phyloP scores from a whole-genome alignment of 2,113 vertebrate genomes.

The Canis aureus region DNA sequence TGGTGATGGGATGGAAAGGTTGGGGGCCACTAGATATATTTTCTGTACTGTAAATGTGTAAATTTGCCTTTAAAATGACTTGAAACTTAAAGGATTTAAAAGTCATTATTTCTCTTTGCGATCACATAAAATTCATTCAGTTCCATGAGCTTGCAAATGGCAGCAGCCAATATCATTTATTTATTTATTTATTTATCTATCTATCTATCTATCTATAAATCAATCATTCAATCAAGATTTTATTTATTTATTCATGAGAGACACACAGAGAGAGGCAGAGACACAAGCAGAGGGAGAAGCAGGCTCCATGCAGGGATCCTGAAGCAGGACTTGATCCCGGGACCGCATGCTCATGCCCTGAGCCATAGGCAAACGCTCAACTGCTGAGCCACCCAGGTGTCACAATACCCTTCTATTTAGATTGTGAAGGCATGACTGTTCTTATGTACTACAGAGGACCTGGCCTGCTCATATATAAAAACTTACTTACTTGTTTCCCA shows the following conservation, averaged over 20 bases:
- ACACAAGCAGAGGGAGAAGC: too few species aligned
- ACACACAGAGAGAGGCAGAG: too few species aligned
- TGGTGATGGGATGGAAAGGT: not conserved
- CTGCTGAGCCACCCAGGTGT: too few species aligned
- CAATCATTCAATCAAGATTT: too few species aligned
- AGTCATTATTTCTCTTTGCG: not conserved
- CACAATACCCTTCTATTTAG: not conserved
- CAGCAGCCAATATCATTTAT: not conserved
- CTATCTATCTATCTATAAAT: too few species aligned
- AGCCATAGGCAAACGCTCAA: too few species aligned
- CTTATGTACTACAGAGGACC: not conserved
- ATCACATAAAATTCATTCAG: not conserved
- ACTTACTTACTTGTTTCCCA: slow-evolving; percentile 90
- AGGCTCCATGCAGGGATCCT: too few species aligned
- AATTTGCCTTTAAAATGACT: slow-evolving; percentile 1
- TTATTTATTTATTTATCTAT: too few species aligned
- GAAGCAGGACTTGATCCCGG: too few species aligned
- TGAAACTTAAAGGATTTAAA: slow-evolving; percentile 53
- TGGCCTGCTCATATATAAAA: not conserved
- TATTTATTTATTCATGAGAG: too few species aligned
- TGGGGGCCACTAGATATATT: not conserved
- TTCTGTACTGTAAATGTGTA: not conserved
- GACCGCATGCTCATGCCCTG: too few species aligned
- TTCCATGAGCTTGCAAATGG: not conserved
- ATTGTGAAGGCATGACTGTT: not conserved